Evolutionary conservation across 2,888 invertebrate species (phyloP).

Genomic region (Acleris emargana): DNA sequence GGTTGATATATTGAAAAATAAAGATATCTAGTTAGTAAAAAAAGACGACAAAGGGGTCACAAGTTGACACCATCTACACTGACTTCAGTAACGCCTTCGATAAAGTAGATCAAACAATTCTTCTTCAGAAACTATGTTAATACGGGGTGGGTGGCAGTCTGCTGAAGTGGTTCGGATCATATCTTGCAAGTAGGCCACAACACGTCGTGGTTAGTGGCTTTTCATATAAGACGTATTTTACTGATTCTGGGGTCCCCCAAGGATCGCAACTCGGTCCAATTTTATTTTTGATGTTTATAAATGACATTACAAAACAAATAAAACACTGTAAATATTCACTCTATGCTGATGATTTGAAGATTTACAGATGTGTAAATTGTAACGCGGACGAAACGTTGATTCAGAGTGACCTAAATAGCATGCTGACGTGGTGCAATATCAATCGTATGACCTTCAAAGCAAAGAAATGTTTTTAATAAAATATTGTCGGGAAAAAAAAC

Average conservation of each 20-base stretch:
- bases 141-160: not conserved
- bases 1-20: no score
- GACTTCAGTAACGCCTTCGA: not conserved
- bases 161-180: not conserved
- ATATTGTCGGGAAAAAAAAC: not conserved
- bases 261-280: not conserved
- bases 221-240: not conserved
- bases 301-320: not conserved
- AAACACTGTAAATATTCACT: not conserved
- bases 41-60: not conserved
- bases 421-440: not conserved
- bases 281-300: not conserved
- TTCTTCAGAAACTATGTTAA: slow-evolving; percentile 8
- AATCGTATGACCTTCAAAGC: slow-evolving; percentile 1
- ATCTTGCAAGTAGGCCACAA: not conserved
- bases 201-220: not conserved
- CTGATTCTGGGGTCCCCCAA: not conserved
- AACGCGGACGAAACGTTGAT: not conserved
- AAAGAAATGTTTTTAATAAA: not conserved
- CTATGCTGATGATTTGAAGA: not conserved
- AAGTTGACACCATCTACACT: not conserved
- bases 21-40: no score
- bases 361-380: not conserved
- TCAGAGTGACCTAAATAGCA: not conserved
- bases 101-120: not conserved